Conservation (phyloP, 35 echinoderm and acorn worm genomes). For the Anneissia japonica region DNA sequence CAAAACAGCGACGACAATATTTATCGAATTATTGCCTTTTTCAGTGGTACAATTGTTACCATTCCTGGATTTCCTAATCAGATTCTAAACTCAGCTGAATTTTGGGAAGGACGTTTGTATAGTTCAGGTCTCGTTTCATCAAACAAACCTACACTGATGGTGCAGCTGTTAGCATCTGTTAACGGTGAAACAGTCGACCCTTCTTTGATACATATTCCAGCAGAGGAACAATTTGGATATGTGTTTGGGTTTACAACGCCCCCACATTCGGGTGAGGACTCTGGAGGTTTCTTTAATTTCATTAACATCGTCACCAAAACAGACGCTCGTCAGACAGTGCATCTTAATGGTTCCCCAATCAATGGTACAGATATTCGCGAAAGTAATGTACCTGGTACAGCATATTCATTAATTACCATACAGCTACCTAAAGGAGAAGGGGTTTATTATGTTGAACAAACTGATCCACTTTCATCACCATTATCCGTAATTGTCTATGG, state of each 20-base stretch:
- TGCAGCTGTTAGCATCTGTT: conserved; percentile 9
- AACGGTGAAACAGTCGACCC: conserved; percentile 16
- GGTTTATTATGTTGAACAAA: conserved; percentile 53
- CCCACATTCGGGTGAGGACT: conserved; percentile 29
- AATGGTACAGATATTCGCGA: background rate
- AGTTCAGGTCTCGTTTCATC: conserved; percentile 33
- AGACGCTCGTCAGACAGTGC: conserved; percentile 14
- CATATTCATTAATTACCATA: background rate
- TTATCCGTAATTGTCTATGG: conserved; percentile 64
- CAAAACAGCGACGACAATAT: background rate
- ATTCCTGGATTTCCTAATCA: conserved; percentile 11
- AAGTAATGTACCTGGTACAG: background rate
- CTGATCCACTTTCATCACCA: conserved; percentile 14
- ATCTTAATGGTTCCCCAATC: background rate
- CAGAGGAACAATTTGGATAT: conserved; percentile 42
- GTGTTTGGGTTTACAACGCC: conserved; percentile 58
- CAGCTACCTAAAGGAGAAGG: conserved; percentile 31
- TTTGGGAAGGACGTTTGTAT: conserved; percentile 29
- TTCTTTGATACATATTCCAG: conserved; percentile 43
- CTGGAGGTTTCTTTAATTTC: conserved; percentile 35
- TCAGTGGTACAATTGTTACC: conserved; percentile 22
- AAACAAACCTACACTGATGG: conserved; percentile 4
- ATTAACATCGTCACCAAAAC: conserved; percentile 40
- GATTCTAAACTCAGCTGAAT: conserved; percentile 13
- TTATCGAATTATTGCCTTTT: conserved; percentile 34